These are phyloP conservation scores for Prunella fulvescens DNA, from an alignment of 2,113 vertebrate species.

Conservation along the genomic window DNA sequence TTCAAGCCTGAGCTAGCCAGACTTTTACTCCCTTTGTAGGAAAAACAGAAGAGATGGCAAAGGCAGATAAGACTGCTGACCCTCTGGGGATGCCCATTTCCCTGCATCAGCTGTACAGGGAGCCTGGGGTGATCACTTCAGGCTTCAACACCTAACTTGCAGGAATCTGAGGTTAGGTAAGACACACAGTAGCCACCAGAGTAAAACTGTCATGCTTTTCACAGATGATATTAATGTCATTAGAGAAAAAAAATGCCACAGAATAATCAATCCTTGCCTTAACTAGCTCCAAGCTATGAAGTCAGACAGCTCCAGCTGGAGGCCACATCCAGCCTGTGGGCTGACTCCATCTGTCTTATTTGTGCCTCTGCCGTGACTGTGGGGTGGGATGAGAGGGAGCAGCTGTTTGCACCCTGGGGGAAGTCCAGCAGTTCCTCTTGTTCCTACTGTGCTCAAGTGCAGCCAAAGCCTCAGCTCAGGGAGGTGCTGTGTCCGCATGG, in stretches of 20 bases:
- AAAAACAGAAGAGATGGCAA: neutral
- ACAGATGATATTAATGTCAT: neutral
- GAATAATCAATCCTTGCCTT: neutral
- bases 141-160: neutral
- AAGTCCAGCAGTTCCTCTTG: neutral
- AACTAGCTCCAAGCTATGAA: slow-evolving; percentile 7
- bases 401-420: neutral
- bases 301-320: neutral
- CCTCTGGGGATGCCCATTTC: neutral
- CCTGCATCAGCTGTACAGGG: neutral
- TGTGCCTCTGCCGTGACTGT: neutral
- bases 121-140: neutral
- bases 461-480: neutral
- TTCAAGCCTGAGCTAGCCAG: neutral
- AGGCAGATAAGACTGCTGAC: neutral
- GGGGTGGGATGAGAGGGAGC: neutral
- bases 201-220: neutral
- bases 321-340: slow-evolving; percentile 2
- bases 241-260: neutral
- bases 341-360: slow-evolving; percentile 1
- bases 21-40: neutral
- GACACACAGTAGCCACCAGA: neutral
- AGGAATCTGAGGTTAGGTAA: neutral
- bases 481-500: neutral
- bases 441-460: neutral